Conservation (phyloP, 2,113 vertebrate genomes). For the Hassar affinis region DNA sequence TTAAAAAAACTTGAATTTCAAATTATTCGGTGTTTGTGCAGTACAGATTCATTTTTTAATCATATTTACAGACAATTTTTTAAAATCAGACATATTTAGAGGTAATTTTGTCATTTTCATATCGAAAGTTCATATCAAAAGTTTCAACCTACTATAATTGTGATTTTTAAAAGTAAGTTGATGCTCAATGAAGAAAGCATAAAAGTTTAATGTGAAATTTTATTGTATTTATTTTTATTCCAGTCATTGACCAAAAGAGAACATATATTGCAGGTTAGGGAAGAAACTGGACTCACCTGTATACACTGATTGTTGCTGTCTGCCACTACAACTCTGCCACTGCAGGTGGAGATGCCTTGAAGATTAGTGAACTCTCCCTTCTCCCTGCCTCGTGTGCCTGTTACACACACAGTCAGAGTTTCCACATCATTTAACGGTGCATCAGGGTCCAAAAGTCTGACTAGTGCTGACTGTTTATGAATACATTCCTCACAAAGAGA, state of each 20-base stretch:
- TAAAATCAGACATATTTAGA: too few species aligned
- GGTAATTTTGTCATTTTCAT: not conserved
- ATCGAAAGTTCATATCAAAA: not conserved
- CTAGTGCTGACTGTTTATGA: not conserved
- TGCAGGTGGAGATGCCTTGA: conserved; percentile 89
- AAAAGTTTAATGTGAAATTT: not conserved
- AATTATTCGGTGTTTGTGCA: not conserved
- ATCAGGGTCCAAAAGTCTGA: not conserved
- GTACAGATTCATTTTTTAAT: not conserved
- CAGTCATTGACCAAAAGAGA: not conserved
- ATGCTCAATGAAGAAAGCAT: not conserved
- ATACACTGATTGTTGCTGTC: conserved; percentile 99
- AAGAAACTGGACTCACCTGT: conserved; percentile 76
- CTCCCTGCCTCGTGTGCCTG: conserved; percentile 90
- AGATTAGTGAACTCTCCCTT: conserved; percentile 96
- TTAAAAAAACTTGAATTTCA: not conserved
- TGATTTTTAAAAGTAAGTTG: not conserved
- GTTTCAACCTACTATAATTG: not conserved
- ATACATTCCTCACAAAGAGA: not conserved
- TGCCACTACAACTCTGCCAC: conserved; percentile 88
- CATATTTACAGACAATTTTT: too few species aligned
- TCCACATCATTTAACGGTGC: not conserved
- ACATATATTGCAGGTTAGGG: not conserved
- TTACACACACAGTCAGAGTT: not conserved
- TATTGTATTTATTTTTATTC: not conserved